Evolutionary conservation across 2,888 invertebrate genomes (phyloP), one percentile per base, ranked within the genome.

Genomic region (Venustoraphidia nigricollis): DNA sequence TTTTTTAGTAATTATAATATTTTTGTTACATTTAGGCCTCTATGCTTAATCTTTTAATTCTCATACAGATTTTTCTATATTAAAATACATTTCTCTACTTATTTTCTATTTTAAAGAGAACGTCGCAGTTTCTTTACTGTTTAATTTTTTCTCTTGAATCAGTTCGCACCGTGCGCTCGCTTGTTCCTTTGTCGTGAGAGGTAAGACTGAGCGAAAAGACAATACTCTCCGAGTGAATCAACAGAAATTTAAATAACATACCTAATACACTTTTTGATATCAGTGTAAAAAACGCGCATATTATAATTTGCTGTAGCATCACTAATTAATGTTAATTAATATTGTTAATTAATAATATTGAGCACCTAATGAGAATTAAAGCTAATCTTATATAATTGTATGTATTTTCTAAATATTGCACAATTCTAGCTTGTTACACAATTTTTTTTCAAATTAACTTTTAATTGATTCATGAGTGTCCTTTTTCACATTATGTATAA

Each of bases 351-450:
- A 56, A 62, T 61, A 63, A 63, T 59, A 60, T 68, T 67, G 67
- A 68, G 67, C 68, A 68, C 66, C 67, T 68, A 67, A 66, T 61
- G 49, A 52, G 55, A 36, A 60, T 67, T 67, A 66, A 67, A 67
- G 67, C 67, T 67, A 67, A 65, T 62, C 64, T 65, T 65, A 64
- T 56, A 58, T 60, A 60, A 60, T 55, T 60, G 52, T 58, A 56
- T 60, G 27, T 53, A 51, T 49, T 43, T 50, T 34, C 66, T 67
- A 67, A 55, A 63, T 67, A 68, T 68, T 67, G 68, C 68, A 66
- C 64, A 66, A 63, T 61, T 52, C 49, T 49, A 27, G 11, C 17
- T 34, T 34, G 46, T 47, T 46, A 53, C 51, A 51, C 52, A 51
- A 50, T 53, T 52, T 51, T 52, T 27, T 27, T 27, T 27, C 27